Conservation (phyloP, 2,113 vertebrate genomes). For the Rattus rattus region DNA sequence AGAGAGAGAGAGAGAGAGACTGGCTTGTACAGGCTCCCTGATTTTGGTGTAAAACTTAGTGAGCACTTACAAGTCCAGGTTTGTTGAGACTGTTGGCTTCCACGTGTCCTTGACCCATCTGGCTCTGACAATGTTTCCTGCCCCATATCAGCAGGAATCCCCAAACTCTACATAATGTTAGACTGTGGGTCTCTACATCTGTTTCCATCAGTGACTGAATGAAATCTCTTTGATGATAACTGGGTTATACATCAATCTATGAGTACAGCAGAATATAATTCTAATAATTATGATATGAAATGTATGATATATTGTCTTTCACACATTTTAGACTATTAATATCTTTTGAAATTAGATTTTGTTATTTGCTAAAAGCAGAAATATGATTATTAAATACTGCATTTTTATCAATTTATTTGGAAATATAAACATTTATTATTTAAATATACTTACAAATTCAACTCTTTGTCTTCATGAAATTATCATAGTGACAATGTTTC, state of each 20-base stretch:
- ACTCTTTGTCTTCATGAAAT: not conserved
- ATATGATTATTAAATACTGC: not conserved
- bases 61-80: not conserved
- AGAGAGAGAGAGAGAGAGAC: too few species aligned
- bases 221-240: not conserved
- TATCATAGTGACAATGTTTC: not conserved
- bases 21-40: not conserved
- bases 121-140: not conserved
- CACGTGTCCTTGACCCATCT: not conserved
- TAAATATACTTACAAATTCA: not conserved
- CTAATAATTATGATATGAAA: too few species aligned
- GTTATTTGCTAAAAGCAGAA: not conserved
- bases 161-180: not conserved
- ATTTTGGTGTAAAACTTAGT: not conserved
- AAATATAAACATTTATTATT: not conserved
- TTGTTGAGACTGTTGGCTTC: not conserved
- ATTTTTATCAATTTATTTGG: not conserved
- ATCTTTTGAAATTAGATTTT: not conserved
- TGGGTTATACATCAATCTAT: too few species aligned
- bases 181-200: not conserved
- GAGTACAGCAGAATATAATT: too few species aligned
- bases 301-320: too few species aligned
- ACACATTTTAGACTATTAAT: not conserved
- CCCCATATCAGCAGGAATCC: not conserved
- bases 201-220: not conserved